Conservation (phyloP, 2,797 vertebrate species). For the Hippopotamyrus pictus region DNA sequence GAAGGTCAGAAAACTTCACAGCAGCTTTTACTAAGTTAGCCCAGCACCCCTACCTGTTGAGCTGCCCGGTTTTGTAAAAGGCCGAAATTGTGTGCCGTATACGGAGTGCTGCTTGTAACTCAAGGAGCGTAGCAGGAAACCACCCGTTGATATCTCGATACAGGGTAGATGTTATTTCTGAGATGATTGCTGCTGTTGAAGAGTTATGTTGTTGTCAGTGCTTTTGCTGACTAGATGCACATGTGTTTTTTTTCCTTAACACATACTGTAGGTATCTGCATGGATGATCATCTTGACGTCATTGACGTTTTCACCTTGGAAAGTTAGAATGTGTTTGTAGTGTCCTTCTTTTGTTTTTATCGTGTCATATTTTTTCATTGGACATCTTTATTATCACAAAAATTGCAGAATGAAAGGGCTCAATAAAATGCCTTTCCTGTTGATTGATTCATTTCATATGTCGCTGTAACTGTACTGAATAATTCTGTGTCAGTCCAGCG, state of each 20-base stretch:
- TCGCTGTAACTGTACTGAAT: neutral
- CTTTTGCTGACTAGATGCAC: neutral
- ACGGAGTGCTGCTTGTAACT: neutral
- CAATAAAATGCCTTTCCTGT: neutral
- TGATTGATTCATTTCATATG: neutral
- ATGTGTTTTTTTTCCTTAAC: neutral
- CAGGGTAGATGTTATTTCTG: neutral
- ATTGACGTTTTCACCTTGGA: neutral
- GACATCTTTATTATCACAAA: neutral
- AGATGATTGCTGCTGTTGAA: neutral
- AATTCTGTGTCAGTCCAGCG: neutral
- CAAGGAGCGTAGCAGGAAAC: neutral
- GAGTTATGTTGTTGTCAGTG: neutral
- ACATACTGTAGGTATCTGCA: neutral
- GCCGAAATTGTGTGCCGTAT: neutral
- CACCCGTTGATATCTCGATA: neutral
- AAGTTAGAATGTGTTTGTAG: neutral
- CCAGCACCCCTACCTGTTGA: neutral
- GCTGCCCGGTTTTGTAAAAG: neutral
- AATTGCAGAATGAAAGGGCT: neutral
- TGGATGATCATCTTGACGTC: neutral
- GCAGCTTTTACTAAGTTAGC: constrained; percentile 12
- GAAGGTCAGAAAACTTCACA: constrained; percentile 16
- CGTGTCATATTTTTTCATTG: neutral
- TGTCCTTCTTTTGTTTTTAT: neutral